Evolutionary conservation across 2,113 vertebrate species (phyloP), one percentile per base, ranked within the genome.

Genomic region (Thalassarche chlororhynchos): DNA sequence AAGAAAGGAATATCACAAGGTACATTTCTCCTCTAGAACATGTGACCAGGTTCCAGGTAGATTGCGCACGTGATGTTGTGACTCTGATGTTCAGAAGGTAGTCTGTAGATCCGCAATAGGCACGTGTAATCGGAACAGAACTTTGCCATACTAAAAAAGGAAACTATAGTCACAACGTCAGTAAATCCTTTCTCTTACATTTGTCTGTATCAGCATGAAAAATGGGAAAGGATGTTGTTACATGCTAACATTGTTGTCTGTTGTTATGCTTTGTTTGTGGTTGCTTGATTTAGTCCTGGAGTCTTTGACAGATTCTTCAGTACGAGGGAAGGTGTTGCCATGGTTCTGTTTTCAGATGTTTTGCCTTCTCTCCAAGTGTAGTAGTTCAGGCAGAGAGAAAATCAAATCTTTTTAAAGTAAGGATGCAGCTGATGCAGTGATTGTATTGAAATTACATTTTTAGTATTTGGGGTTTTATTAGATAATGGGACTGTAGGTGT

Each of bases 1-100:
- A 93, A 57, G 95, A 95, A 86, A 99, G 97, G 86, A 99, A 98
- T 88, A 99, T 99, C 96, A 99, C 98, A 88, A 99, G 99, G 99
- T 99, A 95, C 18, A 19, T 94, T 93, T 76, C 49, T 89, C 32
- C 17, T 83, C 26, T 71, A 93, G 58, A 58, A 17, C 28, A 47
- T 87, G 40, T 84, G 47, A 55, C n/a, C 23, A 58, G 23, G 29
- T 89, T 94, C 62, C 25, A 44, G 47, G 29, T 77, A 16, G 34
- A 76, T 36, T 61, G n/a, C 10, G 9, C 34, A 62, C 1, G 1
- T 47, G 49, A 26, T 76, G 16, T n/a, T 81, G n/a, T 58, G 46
- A 61, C 32, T 42, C 26, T 57, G 47, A n/a, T 36, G 16, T 40
- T 71, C 2, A 3, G 75, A 60, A 52, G 26, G 9, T 57, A 20